These are phyloP conservation scores for Timema podura DNA, from an alignment of 2,888 invertebrate species.

Conservation along the genomic window DNA sequence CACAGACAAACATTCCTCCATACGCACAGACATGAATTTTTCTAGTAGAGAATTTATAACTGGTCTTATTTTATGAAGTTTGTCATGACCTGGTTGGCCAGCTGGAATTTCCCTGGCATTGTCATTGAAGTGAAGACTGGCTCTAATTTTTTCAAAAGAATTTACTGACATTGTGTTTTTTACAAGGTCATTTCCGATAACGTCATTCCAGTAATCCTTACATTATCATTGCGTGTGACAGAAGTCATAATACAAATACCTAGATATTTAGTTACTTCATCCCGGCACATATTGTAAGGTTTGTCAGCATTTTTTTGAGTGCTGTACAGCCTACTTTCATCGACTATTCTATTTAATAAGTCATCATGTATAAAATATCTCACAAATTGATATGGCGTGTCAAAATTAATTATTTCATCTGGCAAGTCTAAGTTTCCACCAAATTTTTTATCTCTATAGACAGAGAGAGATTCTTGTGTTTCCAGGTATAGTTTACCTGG, in stretches of 20 bases:
- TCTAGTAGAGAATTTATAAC: conserved; percentile 6
- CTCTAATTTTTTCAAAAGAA: conserved; percentile 8
- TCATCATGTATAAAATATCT: neutral
- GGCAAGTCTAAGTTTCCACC: neutral
- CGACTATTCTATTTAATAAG: neutral
- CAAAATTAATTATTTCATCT: neutral
- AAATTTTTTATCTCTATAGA: neutral
- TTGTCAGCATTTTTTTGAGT: conserved; percentile 2
- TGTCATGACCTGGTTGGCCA: conserved; percentile 11
- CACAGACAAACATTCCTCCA: conserved; percentile 27
- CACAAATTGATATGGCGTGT: conserved; percentile 12
- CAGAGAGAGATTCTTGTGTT: neutral
- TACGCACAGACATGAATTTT: conserved; percentile 7
- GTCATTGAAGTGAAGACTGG: conserved; percentile 12
- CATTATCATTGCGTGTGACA: conserved; percentile 8
- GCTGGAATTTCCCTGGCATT: neutral
- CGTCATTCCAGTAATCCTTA: conserved; percentile 2
- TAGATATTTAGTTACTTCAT: conserved; percentile 1
- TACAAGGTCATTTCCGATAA: conserved; percentile 1
- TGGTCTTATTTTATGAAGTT: conserved; percentile 10
- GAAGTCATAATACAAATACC: conserved; percentile 7
- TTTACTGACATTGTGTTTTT: conserved; percentile 13
- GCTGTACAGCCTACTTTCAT: conserved; percentile 11
- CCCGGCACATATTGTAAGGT: neutral
- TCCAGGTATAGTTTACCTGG: conserved; percentile 3